Base-by-base conservation (phyloP, 1,140 invertebrate species). In the Conus betulinus region DNA sequence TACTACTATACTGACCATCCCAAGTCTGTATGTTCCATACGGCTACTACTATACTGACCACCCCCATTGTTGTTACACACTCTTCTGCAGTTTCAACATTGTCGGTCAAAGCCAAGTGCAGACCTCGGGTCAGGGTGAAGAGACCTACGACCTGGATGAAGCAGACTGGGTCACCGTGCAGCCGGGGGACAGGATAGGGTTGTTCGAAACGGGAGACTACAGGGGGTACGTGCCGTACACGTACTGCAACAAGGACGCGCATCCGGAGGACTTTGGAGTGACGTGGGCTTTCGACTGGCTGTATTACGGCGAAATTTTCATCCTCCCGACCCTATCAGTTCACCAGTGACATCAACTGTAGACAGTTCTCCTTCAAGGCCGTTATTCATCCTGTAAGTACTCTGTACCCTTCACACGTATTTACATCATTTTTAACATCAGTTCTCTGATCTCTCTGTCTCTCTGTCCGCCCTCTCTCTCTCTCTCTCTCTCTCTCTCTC, bases 141-240 rank as follows among this genome's bases (percentile, higher is more conserved):
- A 78, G 76, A 78, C 76, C 11, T 39, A 78, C 1, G 76, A 78
- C 76, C 25, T 78, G 76, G 76, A 78, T 39, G 76, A 78, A 78
- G 76, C 76, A 6, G 76, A 78, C 76, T 78, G 76, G 76, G 39
- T 78, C 39, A 11, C 25, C 25, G 76, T 78, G 76, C 76, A 78
- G 76, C 76, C 76, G 0, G 76, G 76, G 39, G 76, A 78, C 76
- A 78, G 76, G 25, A 78, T 78, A 78, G 76, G 76, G 11, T 6
- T 78, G 0, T 51, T 0, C 8, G 76, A 78, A 17, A 0, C 25
- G 25, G 39, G 39, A 25, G 25, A 78, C 76, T 39, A 13, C 25
- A 27, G 76, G 39, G 76, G 76, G 0, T 0, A 10, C 10, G 76
- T 78, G 0, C 76, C 76, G 25, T 78, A 39, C 76, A 5, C 25